Evolutionary conservation across 2,113 vertebrate species (phyloP).

Genomic region (Alaudala cheleensis): DNA sequence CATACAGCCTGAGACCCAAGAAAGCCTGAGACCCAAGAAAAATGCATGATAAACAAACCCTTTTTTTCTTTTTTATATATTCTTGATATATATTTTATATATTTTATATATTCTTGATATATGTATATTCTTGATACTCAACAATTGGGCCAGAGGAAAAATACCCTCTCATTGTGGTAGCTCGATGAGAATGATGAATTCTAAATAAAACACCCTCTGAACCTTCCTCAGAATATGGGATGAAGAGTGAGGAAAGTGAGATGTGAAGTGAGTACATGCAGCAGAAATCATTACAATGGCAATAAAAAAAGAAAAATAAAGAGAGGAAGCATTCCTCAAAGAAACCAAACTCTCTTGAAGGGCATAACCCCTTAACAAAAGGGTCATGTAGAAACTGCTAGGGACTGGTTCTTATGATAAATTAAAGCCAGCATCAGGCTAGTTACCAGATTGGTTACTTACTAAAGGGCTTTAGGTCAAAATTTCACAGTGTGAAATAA

Average conservation of each 20-base stretch:
- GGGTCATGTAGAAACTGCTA: not conserved
- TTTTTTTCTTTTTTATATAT: not conserved
- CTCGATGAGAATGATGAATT: not conserved
- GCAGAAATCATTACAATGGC: not conserved
- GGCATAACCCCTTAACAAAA: not conserved
- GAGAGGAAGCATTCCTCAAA: not conserved
- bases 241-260: not conserved
- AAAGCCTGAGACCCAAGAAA: not conserved
- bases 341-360: not conserved
- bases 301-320: not conserved
- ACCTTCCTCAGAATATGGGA: not conserved
- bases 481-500: not conserved
- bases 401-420: not conserved
- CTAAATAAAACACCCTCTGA: not conserved
- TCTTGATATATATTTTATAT: too few relatives aligned
- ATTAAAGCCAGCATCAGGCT: not conserved
- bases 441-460: not conserved
- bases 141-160: not conserved
- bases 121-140: not conserved
- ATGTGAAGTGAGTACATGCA: not conserved
- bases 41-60: not conserved
- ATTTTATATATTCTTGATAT: too few relatives aligned
- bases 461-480: not conserved
- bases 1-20: not conserved
- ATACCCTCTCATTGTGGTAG: not conserved